A percentile compares a stretch with the other conserved stretches of the same genome.
phyloP scores from a whole-genome alignment of 2,888 invertebrate genomes.

The Callosobruchus maculatus region DNA sequence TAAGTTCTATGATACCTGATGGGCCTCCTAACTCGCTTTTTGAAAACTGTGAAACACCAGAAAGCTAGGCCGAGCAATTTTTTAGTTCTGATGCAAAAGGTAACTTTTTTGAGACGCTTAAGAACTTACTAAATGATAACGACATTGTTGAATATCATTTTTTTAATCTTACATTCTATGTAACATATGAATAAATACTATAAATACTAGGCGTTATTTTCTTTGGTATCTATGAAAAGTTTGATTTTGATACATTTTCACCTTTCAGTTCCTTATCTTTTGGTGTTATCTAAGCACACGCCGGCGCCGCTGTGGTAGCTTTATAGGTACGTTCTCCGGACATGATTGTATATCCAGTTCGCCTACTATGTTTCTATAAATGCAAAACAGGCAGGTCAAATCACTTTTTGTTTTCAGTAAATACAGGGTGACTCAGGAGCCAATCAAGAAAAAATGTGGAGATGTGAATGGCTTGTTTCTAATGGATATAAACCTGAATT shows the following conservation, averaged over 20 bases:
- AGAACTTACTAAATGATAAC: too few species aligned
- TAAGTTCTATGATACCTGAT: too few species aligned
- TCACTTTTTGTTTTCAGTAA: slow-evolving; percentile 13
- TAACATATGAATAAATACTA: too few species aligned
- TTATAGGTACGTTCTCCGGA: slow-evolving; percentile 14
- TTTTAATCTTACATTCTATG: too few species aligned
- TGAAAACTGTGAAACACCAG: too few species aligned
- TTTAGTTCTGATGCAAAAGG: too few species aligned
- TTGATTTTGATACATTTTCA: background rate
- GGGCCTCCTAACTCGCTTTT: too few species aligned
- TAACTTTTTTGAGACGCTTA: too few species aligned
- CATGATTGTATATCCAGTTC: slow-evolving; percentile 31
- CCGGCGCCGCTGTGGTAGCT: background rate
- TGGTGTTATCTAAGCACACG: background rate
- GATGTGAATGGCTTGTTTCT: background rate
- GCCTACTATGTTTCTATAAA: slow-evolving; percentile 32
- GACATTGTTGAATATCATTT: too few species aligned
- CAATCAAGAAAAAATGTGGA: background rate
- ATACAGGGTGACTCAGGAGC: slow-evolving; percentile 20
- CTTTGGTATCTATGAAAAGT: background rate
- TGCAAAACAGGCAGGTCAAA: slow-evolving; percentile 17
- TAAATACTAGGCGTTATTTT: too few species aligned
- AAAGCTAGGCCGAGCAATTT: too few species aligned
- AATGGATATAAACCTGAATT: background rate
- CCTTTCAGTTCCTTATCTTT: background rate